Percentiles rank a stretch among this genome's conserved stretches.
Conservation (phyloP, 1,140 invertebrate species). For the Drosophila arizonae region DNA sequence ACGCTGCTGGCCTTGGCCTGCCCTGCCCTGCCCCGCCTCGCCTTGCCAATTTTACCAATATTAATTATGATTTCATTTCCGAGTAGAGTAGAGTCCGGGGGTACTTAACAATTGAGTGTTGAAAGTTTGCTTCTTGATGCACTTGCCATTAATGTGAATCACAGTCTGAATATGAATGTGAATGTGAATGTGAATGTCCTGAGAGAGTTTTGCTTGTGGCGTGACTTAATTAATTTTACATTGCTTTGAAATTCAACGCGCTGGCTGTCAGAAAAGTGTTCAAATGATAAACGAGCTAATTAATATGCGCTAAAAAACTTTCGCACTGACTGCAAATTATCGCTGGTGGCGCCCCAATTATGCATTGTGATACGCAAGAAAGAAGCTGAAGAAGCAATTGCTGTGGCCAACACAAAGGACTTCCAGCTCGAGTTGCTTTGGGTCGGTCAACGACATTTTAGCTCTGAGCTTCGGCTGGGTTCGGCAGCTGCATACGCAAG, state of each 20-base stretch:
- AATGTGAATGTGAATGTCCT: constrained; percentile 17
- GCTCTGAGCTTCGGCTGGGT: too few relatives aligned
- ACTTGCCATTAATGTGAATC: constrained; percentile 2
- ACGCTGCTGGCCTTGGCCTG: constrained; percentile 14
- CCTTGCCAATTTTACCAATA: constrained; percentile 76
- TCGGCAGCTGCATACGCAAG: constrained; percentile 30
- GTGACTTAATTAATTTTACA: constrained; percentile 80
- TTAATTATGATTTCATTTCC: constrained; percentile 76
- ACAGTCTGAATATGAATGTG: neutral
- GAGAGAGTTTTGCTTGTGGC: constrained; percentile 55
- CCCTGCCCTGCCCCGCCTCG: neutral
- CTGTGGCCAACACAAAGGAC: neutral
- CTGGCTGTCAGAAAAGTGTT: constrained; percentile 72
- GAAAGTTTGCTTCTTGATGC: constrained; percentile 23
- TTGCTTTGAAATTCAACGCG: constrained; percentile 52
- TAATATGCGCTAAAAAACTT: constrained; percentile 70
- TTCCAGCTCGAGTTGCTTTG: neutral
- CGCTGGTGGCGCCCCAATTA: constrained; percentile 61
- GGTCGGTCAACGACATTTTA: constrained; percentile 55
- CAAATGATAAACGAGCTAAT: constrained; percentile 79
- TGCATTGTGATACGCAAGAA: constrained; percentile 60
- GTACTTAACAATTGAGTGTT: constrained; percentile 40
- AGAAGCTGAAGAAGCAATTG: neutral
- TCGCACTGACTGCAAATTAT: constrained; percentile 22
- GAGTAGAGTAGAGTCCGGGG: neutral